Conservation (phyloP, 2,113 vertebrate species). For the Lanius collurio region DNA sequence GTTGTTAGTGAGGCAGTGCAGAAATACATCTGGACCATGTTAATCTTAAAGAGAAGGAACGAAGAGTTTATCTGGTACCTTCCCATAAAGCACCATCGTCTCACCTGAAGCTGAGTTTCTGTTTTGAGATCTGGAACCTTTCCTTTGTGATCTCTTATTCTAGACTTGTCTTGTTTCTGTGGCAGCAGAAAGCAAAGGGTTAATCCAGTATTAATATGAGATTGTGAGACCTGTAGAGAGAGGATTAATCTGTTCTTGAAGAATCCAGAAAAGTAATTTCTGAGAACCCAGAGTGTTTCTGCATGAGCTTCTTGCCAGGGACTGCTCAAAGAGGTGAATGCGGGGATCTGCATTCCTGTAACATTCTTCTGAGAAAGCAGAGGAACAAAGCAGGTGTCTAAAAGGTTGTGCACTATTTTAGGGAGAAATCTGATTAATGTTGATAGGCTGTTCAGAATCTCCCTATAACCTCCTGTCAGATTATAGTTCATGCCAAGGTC, state of each 20-base stretch:
- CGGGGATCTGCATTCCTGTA: background rate
- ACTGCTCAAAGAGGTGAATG: background rate
- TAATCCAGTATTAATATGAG: background rate
- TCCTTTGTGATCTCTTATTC: background rate
- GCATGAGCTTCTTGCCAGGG: background rate
- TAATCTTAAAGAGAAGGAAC: background rate
- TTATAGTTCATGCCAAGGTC: constrained; percentile 59
- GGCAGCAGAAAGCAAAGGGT: background rate
- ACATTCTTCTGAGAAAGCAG: background rate
- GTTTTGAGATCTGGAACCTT: background rate
- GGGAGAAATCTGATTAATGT: constrained; percentile 75
- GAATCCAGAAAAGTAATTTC: background rate
- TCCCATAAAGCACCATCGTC: background rate
- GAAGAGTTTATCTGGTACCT: rapidly evolving
- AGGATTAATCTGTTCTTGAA: background rate
- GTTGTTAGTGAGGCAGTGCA: background rate
- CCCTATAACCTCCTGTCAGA: constrained; percentile 60
- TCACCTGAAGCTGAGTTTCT: background rate
- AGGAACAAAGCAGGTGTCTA: constrained; percentile 53
- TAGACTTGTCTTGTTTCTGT: background rate
- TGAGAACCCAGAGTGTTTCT: background rate
- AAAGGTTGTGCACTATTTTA: constrained; percentile 73
- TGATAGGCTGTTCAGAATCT: constrained; percentile 57
- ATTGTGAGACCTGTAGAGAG: background rate
- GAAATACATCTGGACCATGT: background rate